Base-by-base conservation (phyloP, 2,113 vertebrate species). In the Corythornis cristatus region DNA sequence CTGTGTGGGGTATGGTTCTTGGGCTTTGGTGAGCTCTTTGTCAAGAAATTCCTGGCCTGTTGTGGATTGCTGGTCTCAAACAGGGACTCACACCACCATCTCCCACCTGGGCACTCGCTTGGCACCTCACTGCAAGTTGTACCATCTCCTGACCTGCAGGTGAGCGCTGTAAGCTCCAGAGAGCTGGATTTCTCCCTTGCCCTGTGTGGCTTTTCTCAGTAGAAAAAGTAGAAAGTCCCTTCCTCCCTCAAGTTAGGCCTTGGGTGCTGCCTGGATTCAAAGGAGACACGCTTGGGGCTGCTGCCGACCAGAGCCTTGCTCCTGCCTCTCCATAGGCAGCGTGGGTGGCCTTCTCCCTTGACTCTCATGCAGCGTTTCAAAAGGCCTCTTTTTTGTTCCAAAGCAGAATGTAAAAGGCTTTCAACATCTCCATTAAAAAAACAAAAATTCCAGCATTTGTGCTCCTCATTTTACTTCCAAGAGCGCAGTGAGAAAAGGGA, bases 361-460 rank as follows among this genome's bases (percentile, higher is more conserved):
- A 96, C 86, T 86, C 83, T 68, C 86, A 86, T 72, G 80, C 75
- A 48, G 4, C 61, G 8, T 93, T 96, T 93, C 90, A 81, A 95
- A 96, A 86, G 86, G 61, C 76, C 61, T 90, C 33, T 4, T 7
- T 93, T 91, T 92, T 94, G 80, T 92, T 86, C 80, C 45, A 48
- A 6, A 33, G 79, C 43, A 45, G 86, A 92, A 91, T 93, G 85
- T 25, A 51, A 95, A 83, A 91, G 93, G 88, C 92, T 96, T 96
- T 95, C 93, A 94, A 88, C 85, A 95, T 88, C 76, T 84, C 90
- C 76, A 95, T 90, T 90, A 37, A 53, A 95, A 95, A 89, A 83
- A 25, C 23, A n/a, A 48, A 95, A 94, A 93, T 86, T 70, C 83
- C 90, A 56, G 43, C 40, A 0, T 89, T 86, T 95, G 88, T 73